These are phyloP conservation scores for Prorops nasuta DNA, from an alignment of 1,140 invertebrate species.

Conservation along the genomic window DNA sequence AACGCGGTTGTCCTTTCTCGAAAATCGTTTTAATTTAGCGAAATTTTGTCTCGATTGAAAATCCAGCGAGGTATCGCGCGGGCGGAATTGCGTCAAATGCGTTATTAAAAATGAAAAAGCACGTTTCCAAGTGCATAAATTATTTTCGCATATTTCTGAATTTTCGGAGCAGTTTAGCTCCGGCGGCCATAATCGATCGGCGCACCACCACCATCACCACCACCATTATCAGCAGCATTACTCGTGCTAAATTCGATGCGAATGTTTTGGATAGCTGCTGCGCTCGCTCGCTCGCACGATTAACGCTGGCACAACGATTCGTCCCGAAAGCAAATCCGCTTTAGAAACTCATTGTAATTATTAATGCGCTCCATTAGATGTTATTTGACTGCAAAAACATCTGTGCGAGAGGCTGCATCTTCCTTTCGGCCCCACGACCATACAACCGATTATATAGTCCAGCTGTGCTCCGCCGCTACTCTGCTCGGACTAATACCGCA, in stretches of 20 bases:
- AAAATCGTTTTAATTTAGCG: no score
- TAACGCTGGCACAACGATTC: slow-evolving; percentile 6
- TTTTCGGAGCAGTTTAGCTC: slow-evolving; percentile 11
- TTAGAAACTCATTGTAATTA: slow-evolving; percentile 29
- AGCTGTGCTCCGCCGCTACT: no score
- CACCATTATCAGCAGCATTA: neutral
- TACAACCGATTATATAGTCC: no score
- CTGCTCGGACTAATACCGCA: no score
- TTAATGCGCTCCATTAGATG: slow-evolving; percentile 30
- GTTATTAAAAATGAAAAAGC: slow-evolving; percentile 11
- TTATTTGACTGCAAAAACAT: slow-evolving; percentile 1
- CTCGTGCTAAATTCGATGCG: slow-evolving; percentile 1
- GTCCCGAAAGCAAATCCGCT: slow-evolving; percentile 22
- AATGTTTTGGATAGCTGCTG: slow-evolving; percentile 11
- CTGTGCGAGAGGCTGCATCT: no score
- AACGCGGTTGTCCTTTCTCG: no score
- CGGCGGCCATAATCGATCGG: neutral
- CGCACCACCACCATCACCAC: no score
- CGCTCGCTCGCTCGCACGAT: slow-evolving; percentile 1
- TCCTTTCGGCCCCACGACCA: no score
- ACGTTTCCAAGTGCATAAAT: neutral
- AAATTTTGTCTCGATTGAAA: no score
- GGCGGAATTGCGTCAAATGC: no score
- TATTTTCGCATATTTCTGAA: slow-evolving; percentile 16
- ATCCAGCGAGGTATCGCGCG: no score